Evolutionary conservation across 2,888 invertebrate species (phyloP).

Genomic region (Tanypteryx hageni): DNA sequence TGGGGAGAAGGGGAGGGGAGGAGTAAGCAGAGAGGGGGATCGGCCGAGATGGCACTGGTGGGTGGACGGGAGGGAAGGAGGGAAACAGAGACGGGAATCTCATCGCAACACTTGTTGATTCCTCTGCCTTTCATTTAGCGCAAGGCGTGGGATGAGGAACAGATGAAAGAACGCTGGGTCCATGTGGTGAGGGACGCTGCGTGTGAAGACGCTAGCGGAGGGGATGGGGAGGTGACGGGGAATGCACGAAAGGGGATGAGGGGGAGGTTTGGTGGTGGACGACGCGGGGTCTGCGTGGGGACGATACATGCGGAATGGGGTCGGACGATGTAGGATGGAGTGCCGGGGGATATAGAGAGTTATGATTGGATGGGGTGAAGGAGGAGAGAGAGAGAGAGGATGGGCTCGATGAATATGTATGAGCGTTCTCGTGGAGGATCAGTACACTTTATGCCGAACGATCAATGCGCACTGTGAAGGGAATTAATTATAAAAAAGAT

Average conservation of each 20-base stretch:
- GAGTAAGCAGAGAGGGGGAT: neutral
- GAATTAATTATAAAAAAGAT: neutral
- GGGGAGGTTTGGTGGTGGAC: neutral
- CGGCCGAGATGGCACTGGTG: neutral
- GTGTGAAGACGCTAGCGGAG: neutral
- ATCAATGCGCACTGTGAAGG: too few species aligned
- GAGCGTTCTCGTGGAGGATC: conserved; percentile 5
- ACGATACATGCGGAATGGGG: too few species aligned
- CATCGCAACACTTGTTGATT: conserved; percentile 62
- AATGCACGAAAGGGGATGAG: neutral
- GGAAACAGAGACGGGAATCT: conserved; percentile 33
- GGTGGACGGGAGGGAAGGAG: neutral
- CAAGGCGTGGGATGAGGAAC: conserved; percentile 45
- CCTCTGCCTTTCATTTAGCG: conserved; percentile 39
- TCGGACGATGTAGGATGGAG: too few species aligned
- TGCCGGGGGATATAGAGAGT: neutral
- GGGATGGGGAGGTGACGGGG: neutral
- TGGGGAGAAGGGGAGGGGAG: neutral
- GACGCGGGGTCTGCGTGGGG: too few species aligned
- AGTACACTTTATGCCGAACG: neutral
- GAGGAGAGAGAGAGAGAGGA: neutral
- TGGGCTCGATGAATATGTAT: neutral
- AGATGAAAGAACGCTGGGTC: conserved; percentile 23
- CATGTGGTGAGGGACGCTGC: neutral
- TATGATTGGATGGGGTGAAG: conserved; percentile 17